phyloP scores from a whole-genome alignment of 23 tunicate genomes.

The Clavelina lepadiformis region DNA sequence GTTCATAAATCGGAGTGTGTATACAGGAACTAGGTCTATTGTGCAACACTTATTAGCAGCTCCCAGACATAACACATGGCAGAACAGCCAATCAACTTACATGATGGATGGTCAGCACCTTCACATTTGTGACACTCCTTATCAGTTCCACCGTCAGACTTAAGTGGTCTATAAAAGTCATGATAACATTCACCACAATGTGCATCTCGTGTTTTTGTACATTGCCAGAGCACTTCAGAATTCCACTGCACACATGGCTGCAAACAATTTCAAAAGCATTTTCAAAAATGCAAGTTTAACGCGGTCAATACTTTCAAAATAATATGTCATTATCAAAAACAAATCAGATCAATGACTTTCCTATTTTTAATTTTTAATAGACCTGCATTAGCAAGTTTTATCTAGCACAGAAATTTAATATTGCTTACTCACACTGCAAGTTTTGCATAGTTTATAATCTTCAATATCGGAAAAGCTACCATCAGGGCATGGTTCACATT shows the following conservation, averaged over 20 bases:
- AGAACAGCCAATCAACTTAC: background rate
- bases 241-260: constrained; percentile 29
- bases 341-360: too few species aligned
- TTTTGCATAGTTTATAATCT: background rate
- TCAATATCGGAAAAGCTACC: background rate
- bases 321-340: too few species aligned
- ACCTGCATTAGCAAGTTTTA: too few species aligned
- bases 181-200: constrained; percentile 7
- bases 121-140: constrained; percentile 26
- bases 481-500: constrained; percentile 7
- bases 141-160: constrained; percentile 12
- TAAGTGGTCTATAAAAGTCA: constrained; percentile 16
- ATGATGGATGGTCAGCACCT: constrained; percentile 2
- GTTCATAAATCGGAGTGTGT: too few species aligned
- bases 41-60: too few species aligned
- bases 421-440: constrained; percentile 18
- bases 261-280: background rate
- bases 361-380: too few species aligned
- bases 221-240: background rate
- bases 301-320: too few species aligned
- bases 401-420: background rate
- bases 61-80: background rate
- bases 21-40: too few species aligned
- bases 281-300: background rate
- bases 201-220: constrained; percentile 17